Conservation (phyloP, 2,888 invertebrate genomes). For the Stegophylla sp. region DNA sequence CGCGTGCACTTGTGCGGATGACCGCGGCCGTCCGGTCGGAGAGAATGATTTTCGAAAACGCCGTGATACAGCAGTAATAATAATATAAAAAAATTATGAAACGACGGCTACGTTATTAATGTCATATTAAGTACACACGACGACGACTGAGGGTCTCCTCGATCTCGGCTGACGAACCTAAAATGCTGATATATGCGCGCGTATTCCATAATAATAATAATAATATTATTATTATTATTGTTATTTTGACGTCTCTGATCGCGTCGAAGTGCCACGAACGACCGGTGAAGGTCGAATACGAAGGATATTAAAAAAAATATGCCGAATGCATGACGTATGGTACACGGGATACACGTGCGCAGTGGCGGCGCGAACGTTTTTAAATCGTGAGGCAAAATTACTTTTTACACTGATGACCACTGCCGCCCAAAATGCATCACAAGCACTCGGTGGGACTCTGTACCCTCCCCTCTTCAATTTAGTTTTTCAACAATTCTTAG, state of each 20-base stretch:
- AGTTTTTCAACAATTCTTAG: too few relatives aligned
- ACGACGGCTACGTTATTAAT: background rate
- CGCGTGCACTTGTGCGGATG: background rate
- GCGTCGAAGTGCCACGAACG: background rate
- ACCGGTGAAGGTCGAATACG: background rate
- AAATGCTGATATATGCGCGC: background rate
- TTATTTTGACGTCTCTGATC: background rate
- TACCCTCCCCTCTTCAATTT: too few relatives aligned
- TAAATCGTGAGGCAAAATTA: too few relatives aligned
- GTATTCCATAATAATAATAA: too few relatives aligned
- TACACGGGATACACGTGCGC: too few relatives aligned
- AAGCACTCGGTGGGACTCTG: too few relatives aligned
- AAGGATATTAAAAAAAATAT: background rate
- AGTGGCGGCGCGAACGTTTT: too few relatives aligned
- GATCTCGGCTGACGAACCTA: background rate
- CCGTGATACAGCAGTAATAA: conserved; percentile 35
- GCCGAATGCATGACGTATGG: too few relatives aligned
- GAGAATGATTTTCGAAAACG: conserved; percentile 27
- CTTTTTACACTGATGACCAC: too few relatives aligned
- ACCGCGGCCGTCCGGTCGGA: background rate
- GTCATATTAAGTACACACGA: background rate
- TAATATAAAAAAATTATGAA: too few relatives aligned
- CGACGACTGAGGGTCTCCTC: background rate
- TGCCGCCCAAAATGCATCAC: too few relatives aligned
- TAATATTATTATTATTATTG: too few relatives aligned